Evolutionary conservation across 2,888 invertebrate species (phyloP).

Genomic region (Mellilla xanthometata): DNA sequence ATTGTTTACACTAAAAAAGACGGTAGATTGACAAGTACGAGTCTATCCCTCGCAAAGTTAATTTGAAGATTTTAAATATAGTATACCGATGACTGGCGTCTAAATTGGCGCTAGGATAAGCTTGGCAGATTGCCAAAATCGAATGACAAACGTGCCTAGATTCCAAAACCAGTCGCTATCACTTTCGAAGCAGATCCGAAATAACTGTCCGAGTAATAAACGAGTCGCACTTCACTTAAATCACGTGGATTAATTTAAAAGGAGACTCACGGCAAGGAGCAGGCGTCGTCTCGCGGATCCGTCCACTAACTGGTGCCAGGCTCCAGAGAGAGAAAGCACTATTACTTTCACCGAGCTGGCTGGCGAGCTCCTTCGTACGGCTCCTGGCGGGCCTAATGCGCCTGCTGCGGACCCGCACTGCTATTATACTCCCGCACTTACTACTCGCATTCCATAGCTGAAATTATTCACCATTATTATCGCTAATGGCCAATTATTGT

Average conservation of each 20-base stretch:
- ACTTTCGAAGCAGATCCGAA: conserved; percentile 1
- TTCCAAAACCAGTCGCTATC: conserved; percentile 1
- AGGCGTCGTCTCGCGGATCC: conserved; percentile 41
- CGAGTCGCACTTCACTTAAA: conserved; percentile 13
- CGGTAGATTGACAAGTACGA: conserved; percentile 1
- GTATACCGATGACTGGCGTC: too few species aligned
- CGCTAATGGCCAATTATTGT: conserved; percentile 63
- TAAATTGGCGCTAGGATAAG: too few species aligned
- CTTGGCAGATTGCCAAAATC: not conserved
- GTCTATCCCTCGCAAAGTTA: too few species aligned
- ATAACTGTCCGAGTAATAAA: conserved; percentile 5
- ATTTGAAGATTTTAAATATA: too few species aligned
- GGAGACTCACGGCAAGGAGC: conserved; percentile 29
- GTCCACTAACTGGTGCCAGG: conserved; percentile 18
- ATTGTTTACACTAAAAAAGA: not conserved
- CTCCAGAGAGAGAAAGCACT: conserved; percentile 52
- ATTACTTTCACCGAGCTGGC: conserved; percentile 64
- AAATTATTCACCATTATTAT: conserved; percentile 60
- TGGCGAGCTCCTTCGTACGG: conserved; percentile 48
- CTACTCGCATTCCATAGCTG: conserved; percentile 64
- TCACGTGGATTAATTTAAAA: conserved; percentile 19
- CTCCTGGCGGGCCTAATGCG: conserved; percentile 60
- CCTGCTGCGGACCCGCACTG: conserved; percentile 49
- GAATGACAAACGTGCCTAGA: not conserved
- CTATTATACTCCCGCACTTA: conserved; percentile 54